Conservation (phyloP, 2,797 vertebrate species). For the Telmatherina bonti region DNA sequence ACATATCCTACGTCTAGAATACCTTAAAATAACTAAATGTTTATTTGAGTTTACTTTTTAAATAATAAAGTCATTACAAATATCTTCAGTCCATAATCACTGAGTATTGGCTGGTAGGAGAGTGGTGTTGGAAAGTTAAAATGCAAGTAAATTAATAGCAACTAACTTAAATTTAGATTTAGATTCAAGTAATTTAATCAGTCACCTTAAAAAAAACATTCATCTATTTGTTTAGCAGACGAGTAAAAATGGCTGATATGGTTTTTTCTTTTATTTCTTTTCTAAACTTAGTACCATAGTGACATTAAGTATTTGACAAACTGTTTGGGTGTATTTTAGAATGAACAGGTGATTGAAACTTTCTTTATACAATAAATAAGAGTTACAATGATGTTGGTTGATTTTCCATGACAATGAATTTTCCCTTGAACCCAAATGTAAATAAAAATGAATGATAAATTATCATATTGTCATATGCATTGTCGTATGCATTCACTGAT, state of each 20-base stretch:
- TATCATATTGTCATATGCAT: neutral
- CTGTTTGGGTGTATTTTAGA: neutral
- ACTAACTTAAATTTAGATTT: neutral
- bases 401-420: neutral
- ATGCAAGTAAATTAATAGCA: neutral
- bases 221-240: no score
- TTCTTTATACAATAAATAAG: neutral
- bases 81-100: neutral
- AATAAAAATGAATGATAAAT: slow-evolving; percentile 5
- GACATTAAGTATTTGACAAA: neutral
- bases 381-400: neutral
- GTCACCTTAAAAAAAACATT: no score
- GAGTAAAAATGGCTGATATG: no score
- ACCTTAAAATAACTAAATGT: no score
- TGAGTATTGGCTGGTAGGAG: neutral
- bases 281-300: neutral
- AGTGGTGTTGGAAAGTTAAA: no score
- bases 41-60: neutral
- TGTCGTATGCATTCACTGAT: slow-evolving; percentile 2
- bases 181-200: no score
- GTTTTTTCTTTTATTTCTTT: neutral
- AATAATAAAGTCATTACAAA: neutral
- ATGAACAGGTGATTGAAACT: neutral
- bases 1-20: no score
- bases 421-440: slow-evolving; percentile 12